Conservation (phyloP, 2,888 invertebrate genomes). For the Tineola bisselliella region DNA sequence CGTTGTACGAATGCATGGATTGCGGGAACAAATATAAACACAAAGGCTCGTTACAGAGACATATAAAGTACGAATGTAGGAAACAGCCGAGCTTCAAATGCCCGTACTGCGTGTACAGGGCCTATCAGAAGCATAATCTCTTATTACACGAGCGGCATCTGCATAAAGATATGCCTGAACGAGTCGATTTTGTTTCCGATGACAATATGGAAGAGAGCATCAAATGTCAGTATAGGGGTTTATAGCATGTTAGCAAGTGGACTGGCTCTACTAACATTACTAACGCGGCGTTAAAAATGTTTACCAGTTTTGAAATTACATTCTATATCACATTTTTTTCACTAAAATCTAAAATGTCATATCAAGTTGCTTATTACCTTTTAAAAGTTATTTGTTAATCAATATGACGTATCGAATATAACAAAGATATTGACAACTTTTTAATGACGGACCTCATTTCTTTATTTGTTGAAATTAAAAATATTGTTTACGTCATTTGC, state of each 20-base stretch:
- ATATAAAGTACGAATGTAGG: slow-evolving; percentile 80
- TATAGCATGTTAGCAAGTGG: background rate
- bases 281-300: no score
- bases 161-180: slow-evolving; percentile 64
- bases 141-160: slow-evolving; percentile 63
- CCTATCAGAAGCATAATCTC: slow-evolving; percentile 73
- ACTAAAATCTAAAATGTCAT: no score
- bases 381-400: no score
- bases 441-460: no score
- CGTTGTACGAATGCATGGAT: slow-evolving; percentile 70
- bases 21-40: slow-evolving; percentile 87
- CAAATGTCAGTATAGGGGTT: slow-evolving; percentile 8
- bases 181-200: slow-evolving; percentile 58
- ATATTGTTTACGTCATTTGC: no score
- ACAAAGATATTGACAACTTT: no score
- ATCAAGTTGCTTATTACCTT: no score
- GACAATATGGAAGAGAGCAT: background rate
- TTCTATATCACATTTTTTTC: no score
- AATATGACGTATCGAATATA: no score
- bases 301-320: no score
- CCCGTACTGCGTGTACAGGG: slow-evolving; percentile 73
- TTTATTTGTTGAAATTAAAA: no score
- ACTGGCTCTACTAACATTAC: no score
- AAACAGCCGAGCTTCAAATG: slow-evolving; percentile 77
- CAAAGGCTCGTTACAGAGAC: slow-evolving; percentile 80